A percentile compares a stretch with the other conserved stretches of the same genome.
Evolutionary conservation across 2,888 invertebrate genomes (phyloP).

Genomic region (Folsomia manolachei): DNA sequence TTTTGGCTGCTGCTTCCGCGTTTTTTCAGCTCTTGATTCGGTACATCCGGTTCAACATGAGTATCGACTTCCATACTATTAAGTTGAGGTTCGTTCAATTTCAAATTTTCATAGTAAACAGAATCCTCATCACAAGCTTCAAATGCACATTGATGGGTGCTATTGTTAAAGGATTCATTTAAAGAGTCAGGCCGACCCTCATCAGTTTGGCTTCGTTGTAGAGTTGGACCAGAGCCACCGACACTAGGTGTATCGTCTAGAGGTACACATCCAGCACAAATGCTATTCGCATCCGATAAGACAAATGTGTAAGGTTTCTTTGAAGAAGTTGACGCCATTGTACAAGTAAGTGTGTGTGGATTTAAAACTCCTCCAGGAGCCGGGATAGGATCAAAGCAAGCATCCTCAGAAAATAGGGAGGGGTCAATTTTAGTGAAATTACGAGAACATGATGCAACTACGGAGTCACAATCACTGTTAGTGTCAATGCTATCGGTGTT

Average conservation of each 20-base stretch:
- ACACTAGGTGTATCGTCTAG: slow-evolving; percentile 23
- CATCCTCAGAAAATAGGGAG: neutral
- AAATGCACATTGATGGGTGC: slow-evolving; percentile 44
- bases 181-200: slow-evolving; percentile 1
- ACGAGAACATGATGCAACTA: neutral
- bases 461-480: slow-evolving; percentile 9
- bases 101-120: slow-evolving; percentile 38
- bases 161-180: slow-evolving; percentile 23
- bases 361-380: neutral
- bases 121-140: slow-evolving; percentile 51
- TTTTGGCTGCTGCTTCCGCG: neutral
- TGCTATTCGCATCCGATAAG: slow-evolving; percentile 41
- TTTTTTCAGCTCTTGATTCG: too few relatives aligned
- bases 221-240: slow-evolving; percentile 21
- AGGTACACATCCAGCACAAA: slow-evolving; percentile 47
- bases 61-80: slow-evolving; percentile 17
- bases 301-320: slow-evolving; percentile 44
- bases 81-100: slow-evolving; percentile 10
- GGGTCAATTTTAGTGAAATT: neutral
- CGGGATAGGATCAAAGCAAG: neutral
- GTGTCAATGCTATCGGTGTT: slow-evolving; percentile 14
- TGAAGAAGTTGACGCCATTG: neutral
- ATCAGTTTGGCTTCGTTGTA: neutral
- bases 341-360: neutral
- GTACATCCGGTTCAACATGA: neutral